Conservation (phyloP, 2,888 invertebrate genomes). For the Sminthurinus aureus region DNA sequence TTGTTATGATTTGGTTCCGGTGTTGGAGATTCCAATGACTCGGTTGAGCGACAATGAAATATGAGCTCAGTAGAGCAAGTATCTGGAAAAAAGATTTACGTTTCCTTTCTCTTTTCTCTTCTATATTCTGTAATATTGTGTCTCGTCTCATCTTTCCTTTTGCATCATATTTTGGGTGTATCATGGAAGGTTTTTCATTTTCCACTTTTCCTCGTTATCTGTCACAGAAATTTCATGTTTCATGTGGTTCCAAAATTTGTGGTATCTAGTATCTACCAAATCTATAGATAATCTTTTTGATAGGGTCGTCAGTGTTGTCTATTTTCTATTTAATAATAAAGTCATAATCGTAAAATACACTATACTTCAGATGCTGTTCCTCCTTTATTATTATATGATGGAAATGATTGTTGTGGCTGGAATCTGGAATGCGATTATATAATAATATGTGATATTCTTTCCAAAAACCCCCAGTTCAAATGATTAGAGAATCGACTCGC, state of each 20-base stretch:
- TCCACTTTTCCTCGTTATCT: not conserved
- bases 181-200: not conserved
- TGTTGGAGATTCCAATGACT: slow-evolving; percentile 51
- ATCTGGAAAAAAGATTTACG: slow-evolving; percentile 6
- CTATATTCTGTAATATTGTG: not conserved
- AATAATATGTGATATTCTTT: too few relatives aligned
- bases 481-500: too few relatives aligned
- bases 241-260: not conserved
- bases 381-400: too few relatives aligned
- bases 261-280: not conserved
- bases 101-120: not conserved
- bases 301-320: too few relatives aligned
- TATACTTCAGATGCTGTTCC: too few relatives aligned
- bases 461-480: too few relatives aligned
- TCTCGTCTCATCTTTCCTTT: not conserved
- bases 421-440: too few relatives aligned
- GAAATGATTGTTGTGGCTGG: too few relatives aligned
- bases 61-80: slow-evolving; percentile 27
- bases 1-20: slow-evolving; percentile 46
- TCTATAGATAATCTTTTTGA: too few relatives aligned
- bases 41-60: slow-evolving; percentile 50
- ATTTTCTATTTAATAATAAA: too few relatives aligned
- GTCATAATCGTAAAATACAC: too few relatives aligned
- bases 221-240: slow-evolving; percentile 7
- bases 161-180: not conserved